These are phyloP conservation scores for Chrysaora quinquecirrha DNA, from an alignment of 30 jellyfish, hydroid and myxozoan genomes.

Conservation along the genomic window DNA sequence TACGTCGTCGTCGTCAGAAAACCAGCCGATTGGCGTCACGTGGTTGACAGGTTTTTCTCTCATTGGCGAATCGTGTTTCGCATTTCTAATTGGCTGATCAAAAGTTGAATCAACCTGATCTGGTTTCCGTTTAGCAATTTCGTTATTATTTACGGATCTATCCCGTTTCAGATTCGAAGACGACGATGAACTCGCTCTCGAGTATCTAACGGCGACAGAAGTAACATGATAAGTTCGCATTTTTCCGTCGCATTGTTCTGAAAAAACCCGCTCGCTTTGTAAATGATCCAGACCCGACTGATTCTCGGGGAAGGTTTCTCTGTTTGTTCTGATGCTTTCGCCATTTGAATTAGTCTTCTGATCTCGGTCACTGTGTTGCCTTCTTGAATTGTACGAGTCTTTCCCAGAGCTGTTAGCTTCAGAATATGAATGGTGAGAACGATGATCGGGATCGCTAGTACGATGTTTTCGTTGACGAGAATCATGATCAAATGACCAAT, in stretches of 20 bases:
- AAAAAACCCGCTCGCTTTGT: neutral
- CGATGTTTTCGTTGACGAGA: neutral
- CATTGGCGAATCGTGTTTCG: neutral
- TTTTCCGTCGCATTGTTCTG: constrained; percentile 24
- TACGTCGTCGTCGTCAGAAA: constrained; percentile 49
- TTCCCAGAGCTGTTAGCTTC: neutral
- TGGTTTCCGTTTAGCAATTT: neutral
- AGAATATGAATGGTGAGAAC: neutral
- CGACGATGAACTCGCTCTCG: constrained; percentile 24
- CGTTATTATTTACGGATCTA: neutral
- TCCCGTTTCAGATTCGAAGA: neutral
- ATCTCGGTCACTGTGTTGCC: neutral
- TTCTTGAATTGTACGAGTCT: neutral
- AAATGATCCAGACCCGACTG: neutral
- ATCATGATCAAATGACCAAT: neutral
- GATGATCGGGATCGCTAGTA: neutral
- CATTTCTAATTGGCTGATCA: neutral
- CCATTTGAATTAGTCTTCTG: neutral
- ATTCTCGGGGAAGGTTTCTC: neutral
- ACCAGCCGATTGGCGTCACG: constrained; percentile 2
- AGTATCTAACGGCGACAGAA: constrained; percentile 58
- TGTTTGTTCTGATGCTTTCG: neutral
- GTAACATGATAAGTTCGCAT: constrained; percentile 57
- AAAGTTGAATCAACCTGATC: neutral
- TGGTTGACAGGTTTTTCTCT: neutral